These are phyloP conservation scores for Caenorhabditis sp. DNA, from an alignment of 2,888 invertebrate species.

Conservation along the genomic window DNA sequence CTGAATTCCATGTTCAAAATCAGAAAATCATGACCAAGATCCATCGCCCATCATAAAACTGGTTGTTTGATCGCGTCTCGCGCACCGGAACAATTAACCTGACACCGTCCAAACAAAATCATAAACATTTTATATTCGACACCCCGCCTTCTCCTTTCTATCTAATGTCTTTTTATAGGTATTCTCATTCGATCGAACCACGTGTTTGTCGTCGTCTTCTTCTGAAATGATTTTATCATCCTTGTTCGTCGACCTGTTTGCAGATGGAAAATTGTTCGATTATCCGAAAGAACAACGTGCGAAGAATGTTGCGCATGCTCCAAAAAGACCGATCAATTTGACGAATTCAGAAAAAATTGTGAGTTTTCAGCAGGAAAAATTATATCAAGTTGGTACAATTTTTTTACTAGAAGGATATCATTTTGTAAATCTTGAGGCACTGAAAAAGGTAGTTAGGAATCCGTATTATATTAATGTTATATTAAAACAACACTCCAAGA, in stretches of 20 bases:
- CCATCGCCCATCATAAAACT: too few relatives aligned
- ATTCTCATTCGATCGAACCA: neutral
- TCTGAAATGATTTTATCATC: slow-evolving; percentile 13
- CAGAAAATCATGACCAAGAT: too few relatives aligned
- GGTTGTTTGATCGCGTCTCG: neutral
- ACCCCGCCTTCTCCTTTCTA: neutral
- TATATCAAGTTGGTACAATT: too few relatives aligned
- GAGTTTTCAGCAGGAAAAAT: too few relatives aligned
- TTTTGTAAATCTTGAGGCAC: too few relatives aligned
- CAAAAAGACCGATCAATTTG: slow-evolving; percentile 57
- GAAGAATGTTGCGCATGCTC: slow-evolving; percentile 61
- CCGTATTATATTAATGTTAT: too few relatives aligned
- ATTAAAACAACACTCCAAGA: too few relatives aligned
- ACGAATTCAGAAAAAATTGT: slow-evolving; percentile 59
- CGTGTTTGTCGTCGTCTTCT: neutral
- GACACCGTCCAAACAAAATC: neutral
- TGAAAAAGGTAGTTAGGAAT: too few relatives aligned
- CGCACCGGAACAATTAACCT: neutral
- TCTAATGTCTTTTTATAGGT: neutral
- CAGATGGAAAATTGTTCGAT: slow-evolving; percentile 38
- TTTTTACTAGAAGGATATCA: too few relatives aligned
- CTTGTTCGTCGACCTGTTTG: slow-evolving; percentile 50
- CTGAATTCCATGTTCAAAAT: too few relatives aligned
- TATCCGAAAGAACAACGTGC: slow-evolving; percentile 48
- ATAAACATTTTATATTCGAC: neutral